Evolutionary conservation across 2,888 invertebrate genomes (phyloP).

Genomic region (Limnephilus marmoratus): DNA sequence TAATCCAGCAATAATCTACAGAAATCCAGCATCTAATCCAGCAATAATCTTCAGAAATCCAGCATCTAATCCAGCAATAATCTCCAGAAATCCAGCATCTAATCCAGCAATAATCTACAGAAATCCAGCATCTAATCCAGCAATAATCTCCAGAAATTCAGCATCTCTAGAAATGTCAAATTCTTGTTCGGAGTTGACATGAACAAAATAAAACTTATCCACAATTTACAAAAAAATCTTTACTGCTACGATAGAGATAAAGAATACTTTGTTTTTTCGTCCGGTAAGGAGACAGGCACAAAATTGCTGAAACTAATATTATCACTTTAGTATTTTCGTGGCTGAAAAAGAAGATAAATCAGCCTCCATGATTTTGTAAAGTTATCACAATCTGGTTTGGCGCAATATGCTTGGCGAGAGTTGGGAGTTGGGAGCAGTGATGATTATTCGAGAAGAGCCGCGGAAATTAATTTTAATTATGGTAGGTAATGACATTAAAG

Average conservation of each 20-base stretch:
- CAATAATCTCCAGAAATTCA: too few relatives aligned
- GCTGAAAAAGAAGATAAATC: not conserved
- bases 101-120: too few relatives aligned
- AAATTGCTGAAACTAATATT: not conserved
- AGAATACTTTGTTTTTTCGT: not conserved
- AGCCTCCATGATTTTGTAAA: not conserved
- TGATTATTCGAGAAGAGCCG: not conserved
- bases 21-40: too few relatives aligned
- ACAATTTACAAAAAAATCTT: not conserved
- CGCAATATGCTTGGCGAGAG: not conserved
- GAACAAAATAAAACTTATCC: too few relatives aligned
- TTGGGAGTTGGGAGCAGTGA: not conserved
- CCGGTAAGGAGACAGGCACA: not conserved
- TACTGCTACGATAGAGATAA: not conserved
- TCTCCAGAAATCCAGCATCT: too few relatives aligned
- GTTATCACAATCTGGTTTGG: not conserved
- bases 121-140: too few relatives aligned
- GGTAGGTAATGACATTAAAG: constrained; percentile 2
- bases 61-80: too few relatives aligned
- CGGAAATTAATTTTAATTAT: not conserved
- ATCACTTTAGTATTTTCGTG: not conserved
- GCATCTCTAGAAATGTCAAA: not conserved
- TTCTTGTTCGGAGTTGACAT: not conserved
- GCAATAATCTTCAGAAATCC: too few relatives aligned
- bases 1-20: too few relatives aligned